Evolutionary conservation across 2,113 vertebrate genomes (phyloP).

Genomic region (Solenodon paradoxus): DNA sequence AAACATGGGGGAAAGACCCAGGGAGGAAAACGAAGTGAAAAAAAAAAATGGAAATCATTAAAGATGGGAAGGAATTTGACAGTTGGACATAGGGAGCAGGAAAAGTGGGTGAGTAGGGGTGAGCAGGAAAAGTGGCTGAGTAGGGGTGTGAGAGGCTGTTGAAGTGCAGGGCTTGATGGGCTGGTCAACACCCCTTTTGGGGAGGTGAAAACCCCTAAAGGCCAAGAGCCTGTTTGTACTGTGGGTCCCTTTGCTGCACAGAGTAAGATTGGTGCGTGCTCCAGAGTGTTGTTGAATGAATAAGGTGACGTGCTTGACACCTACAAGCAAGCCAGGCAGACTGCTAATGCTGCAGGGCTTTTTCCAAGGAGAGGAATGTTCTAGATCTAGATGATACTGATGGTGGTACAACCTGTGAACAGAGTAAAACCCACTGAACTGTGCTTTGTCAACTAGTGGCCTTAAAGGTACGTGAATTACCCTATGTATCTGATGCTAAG

Average conservation of each 20-base stretch:
- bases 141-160: background rate
- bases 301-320: background rate
- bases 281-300: background rate
- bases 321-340: background rate
- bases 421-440: background rate
- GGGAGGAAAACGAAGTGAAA: conserved; percentile 10
- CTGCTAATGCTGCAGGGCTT: background rate
- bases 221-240: background rate
- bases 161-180: background rate
- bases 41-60: background rate
- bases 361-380: background rate
- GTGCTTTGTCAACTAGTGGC: background rate
- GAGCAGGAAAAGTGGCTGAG: conserved; percentile 16
- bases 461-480: background rate
- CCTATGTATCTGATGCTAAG: too few species aligned
- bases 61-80: background rate
- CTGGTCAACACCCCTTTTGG: background rate
- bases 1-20: background rate
- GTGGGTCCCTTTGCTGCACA: background rate
- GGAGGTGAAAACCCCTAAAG: background rate
- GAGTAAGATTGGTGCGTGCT: background rate
- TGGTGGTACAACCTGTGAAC: background rate
- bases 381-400: background rate
- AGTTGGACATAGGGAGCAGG: conserved; percentile 48
- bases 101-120: background rate